Conservation (phyloP, 2,113 vertebrate genomes). For the Salvelinus fontinalis region DNA sequence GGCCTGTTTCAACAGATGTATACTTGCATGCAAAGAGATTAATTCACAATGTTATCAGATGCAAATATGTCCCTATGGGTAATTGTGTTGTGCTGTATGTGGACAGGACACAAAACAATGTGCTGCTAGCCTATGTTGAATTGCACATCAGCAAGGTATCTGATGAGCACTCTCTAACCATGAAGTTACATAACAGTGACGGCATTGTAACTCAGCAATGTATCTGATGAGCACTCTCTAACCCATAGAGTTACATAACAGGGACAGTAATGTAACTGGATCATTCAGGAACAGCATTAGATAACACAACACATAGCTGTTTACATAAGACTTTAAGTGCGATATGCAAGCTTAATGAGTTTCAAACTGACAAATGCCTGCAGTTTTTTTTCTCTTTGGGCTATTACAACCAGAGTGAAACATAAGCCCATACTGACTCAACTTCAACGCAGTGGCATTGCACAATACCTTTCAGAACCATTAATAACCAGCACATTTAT, state of each 20-base stretch:
- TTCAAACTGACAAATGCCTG: neutral
- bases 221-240: neutral
- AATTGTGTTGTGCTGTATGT: neutral
- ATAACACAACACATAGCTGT: slow-evolving; percentile 26
- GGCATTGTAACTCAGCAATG: neutral
- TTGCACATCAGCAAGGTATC: neutral
- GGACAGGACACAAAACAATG: neutral
- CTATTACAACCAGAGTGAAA: neutral
- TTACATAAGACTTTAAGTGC: slow-evolving; percentile 45
- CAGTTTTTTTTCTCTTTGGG: neutral
- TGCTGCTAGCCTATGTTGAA: neutral
- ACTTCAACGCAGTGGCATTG: neutral
- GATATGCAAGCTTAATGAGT: slow-evolving; percentile 25
- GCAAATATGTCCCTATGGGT: neutral
- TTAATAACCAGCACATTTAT: neutral
- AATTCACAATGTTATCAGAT: neutral
- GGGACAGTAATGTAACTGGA: slow-evolving; percentile 3
- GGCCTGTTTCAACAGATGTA: neutral
- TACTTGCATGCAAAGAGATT: neutral
- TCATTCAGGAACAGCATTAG: slow-evolving; percentile 23
- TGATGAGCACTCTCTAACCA: neutral
- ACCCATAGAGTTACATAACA: neutral
- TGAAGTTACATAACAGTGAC: no score
- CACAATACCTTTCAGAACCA: neutral
- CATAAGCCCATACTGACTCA: neutral